These are phyloP conservation scores for Hemicentrotus pulcherrimus DNA, from an alignment of 35 echinoderm and acorn worm species.

Conservation along the genomic window DNA sequence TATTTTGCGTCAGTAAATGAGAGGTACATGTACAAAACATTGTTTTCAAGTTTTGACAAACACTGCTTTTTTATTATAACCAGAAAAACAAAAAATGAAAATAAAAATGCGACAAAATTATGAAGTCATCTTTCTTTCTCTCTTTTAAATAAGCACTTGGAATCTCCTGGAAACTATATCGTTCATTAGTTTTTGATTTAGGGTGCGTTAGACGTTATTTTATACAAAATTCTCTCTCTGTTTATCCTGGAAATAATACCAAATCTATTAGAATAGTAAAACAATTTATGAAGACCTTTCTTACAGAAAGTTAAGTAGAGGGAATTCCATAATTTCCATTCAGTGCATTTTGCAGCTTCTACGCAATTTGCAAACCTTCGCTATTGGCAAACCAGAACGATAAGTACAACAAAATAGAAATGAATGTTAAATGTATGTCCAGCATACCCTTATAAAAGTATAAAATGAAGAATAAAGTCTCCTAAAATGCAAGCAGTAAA, in stretches of 20 bases:
- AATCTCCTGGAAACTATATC: too few relatives aligned
- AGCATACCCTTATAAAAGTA: background rate
- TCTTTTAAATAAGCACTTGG: background rate
- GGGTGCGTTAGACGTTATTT: too few relatives aligned
- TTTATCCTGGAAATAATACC: background rate
- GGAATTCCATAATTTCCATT: background rate
- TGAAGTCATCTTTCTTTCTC: background rate
- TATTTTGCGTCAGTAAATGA: too few relatives aligned
- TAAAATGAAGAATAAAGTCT: background rate
- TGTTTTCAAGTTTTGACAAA: too few relatives aligned
- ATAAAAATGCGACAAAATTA: background rate
- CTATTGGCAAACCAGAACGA: background rate
- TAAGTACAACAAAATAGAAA: background rate
- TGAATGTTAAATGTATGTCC: slow-evolving; percentile 17
- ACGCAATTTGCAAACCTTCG: background rate
- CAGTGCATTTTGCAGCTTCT: background rate
- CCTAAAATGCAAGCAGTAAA: background rate
- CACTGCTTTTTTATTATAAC: background rate
- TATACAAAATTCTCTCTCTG: background rate
- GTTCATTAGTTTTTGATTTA: too few relatives aligned
- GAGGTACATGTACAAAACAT: too few relatives aligned
- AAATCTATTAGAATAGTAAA: too few relatives aligned
- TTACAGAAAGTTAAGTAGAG: background rate
- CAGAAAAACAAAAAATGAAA: background rate
- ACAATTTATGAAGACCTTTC: too few relatives aligned